phyloP scores from a whole-genome alignment of 2,797 vertebrate genomes.

The Microchirus variegatus region DNA sequence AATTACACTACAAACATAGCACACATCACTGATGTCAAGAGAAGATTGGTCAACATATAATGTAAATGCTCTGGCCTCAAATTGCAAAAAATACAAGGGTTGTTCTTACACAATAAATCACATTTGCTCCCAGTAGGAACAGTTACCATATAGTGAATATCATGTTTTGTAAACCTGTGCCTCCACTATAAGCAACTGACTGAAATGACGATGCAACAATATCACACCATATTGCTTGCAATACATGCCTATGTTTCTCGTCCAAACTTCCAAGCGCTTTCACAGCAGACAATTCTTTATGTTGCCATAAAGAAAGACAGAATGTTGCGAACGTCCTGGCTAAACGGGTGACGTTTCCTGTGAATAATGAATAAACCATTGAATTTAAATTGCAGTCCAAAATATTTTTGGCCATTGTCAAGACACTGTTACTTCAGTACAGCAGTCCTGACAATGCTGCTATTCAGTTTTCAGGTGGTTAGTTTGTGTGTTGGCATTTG shows the following conservation, averaged over 20 bases:
- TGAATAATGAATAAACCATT: constrained; percentile 27
- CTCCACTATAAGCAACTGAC: neutral
- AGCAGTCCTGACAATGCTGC: constrained; percentile 35
- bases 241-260: constrained; percentile 6
- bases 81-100: neutral
- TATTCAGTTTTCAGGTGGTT: constrained; percentile 31
- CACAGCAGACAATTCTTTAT: constrained; percentile 15
- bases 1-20: too few species aligned
- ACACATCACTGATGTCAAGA: neutral
- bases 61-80: neutral
- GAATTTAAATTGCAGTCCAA: constrained; percentile 23
- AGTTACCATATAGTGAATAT: neutral
- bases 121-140: neutral
- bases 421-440: constrained; percentile 7
- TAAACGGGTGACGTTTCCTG: constrained; percentile 9
- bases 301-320: constrained; percentile 2
- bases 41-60: too few species aligned
- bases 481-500: constrained; percentile 43
- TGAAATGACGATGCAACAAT: neutral
- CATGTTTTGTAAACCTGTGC: neutral
- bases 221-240: neutral
- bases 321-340: constrained; percentile 9
- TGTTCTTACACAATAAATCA: neutral
- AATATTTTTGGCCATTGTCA: constrained; percentile 27
- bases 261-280: constrained; percentile 19